Evolutionary conservation across 2,888 invertebrate genomes (phyloP), one percentile per base, ranked within the genome.

Genomic region (Synanthedon andrenaeformis): DNA sequence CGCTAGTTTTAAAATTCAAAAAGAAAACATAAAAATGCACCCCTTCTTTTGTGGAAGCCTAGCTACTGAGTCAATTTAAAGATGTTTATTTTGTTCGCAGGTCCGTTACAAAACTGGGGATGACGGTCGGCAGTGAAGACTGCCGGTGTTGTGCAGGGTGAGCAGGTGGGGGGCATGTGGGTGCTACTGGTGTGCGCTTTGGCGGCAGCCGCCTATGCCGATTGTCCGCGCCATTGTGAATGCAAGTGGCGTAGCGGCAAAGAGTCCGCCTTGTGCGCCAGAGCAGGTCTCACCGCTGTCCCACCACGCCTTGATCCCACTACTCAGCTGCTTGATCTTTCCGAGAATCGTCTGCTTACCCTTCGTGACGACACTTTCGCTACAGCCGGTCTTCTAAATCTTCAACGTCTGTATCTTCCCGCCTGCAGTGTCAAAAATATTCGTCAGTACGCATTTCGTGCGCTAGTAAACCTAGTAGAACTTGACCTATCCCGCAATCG

Each of bases 161-260:
- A 82, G 69, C 67, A 52, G 54, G 55, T 67, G 72, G 67, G 68
- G 74, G 74, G 83, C 76, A 92, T 90, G 60, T 87, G 86, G 74
- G 94, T 84, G 84, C 92, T 91, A 72, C 71, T 82, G 76, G 67
- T 82, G 78, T 72, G 82, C 61, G 74, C 82, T 61, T 69, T 84
- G 77, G 82, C 80, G 73, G 83, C 80, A 69, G 82, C 81, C 70
- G 87, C 88, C 66, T 81, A 87, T 69, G 90, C 91, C 69, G 92
- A 92, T 66, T 94, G 94, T 74, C 93, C 93, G 53, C 89, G 89
- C 58, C 89, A 91, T 65, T 96, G 95, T 84, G 94, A 94, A 80
- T 95, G 95, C 89, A 94, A 94, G 82, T 96, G 95, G 95, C 93
- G 93, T 77, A 92, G 92, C 72, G 95, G 95, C 67, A 95, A 95